Percentiles rank a stretch among this genome's conserved stretches.
These are phyloP conservation scores for Bradypus variegatus DNA, from an alignment of 2,797 vertebrate genomes.

Conservation along the genomic window DNA sequence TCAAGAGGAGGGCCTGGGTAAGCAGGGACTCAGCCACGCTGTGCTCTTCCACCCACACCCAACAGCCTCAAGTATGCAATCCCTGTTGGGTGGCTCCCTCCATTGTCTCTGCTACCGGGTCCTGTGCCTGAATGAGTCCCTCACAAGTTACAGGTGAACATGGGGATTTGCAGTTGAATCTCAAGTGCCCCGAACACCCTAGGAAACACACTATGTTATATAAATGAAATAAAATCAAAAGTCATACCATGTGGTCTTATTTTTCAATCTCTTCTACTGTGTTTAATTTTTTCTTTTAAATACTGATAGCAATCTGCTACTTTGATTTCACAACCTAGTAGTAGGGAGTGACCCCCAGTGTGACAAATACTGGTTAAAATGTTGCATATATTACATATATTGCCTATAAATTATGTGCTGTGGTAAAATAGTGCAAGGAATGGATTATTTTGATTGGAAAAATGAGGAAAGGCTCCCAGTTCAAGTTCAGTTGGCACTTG, in stretches of 20 bases:
- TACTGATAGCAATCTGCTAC: background rate
- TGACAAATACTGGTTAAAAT: background rate
- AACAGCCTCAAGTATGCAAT: background rate
- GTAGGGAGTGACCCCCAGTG: background rate
- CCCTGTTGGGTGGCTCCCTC: background rate
- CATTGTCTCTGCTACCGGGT: background rate
- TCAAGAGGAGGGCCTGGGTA: background rate
- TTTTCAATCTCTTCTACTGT: background rate
- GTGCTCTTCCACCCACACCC: background rate
- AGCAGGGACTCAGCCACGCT: background rate
- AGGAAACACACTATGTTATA: background rate
- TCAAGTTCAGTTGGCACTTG: conserved; percentile 21
- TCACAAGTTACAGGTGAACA: background rate
- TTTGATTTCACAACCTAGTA: background rate
- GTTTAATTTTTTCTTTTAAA: background rate
- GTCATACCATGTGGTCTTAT: background rate
- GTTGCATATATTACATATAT: background rate
- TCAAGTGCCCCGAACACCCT: background rate
- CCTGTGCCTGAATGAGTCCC: background rate
- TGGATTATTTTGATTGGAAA: background rate
- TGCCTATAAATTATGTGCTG: background rate
- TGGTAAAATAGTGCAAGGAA: background rate
- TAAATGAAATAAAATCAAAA: background rate
- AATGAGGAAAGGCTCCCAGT: background rate
- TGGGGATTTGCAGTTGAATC: background rate